A percentile compares a stretch with the other conserved stretches of the same genome.
phyloP scores from a whole-genome alignment of 1,140 invertebrate genomes.

The Drosophila lowei region DNA sequence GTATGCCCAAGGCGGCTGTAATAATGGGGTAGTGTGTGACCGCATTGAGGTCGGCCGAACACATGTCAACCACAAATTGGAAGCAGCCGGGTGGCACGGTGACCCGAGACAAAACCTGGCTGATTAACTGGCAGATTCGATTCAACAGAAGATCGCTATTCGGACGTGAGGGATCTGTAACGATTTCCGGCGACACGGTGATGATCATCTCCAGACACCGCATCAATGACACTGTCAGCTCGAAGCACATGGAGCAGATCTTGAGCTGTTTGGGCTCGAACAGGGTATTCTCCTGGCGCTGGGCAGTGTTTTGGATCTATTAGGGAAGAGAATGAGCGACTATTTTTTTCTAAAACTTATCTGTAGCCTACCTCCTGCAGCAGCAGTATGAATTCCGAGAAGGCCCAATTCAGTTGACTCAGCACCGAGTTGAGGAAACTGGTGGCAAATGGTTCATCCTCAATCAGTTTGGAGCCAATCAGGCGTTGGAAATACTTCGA shows the following conservation, averaged over 20 bases:
- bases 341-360: background rate
- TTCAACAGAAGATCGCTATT: slow-evolving; percentile 87
- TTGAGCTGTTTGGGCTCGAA: slow-evolving; percentile 91
- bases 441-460: slow-evolving; percentile 84
- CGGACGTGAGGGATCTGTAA: slow-evolving; percentile 85
- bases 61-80: slow-evolving; percentile 87
- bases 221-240: slow-evolving; percentile 88
- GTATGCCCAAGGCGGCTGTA: slow-evolving; percentile 88
- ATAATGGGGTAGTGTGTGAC: slow-evolving; percentile 90
- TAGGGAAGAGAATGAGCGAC: slow-evolving; percentile 10
- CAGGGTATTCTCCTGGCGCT: slow-evolving; percentile 83
- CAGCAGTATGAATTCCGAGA: slow-evolving; percentile 94
- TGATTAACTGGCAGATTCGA: slow-evolving; percentile 88
- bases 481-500: slow-evolving; percentile 77
- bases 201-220: slow-evolving; percentile 92
- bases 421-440: slow-evolving; percentile 91
- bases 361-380: slow-evolving; percentile 88
- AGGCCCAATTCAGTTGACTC: slow-evolving; percentile 94
- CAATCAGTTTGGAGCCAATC: slow-evolving; percentile 83
- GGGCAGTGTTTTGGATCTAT: slow-evolving; percentile 87
- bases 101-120: slow-evolving; percentile 89
- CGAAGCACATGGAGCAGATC: slow-evolving; percentile 93
- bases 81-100: slow-evolving; percentile 88
- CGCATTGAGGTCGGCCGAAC: slow-evolving; percentile 88
- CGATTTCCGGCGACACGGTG: slow-evolving; percentile 86